A percentile compares a stretch with the other conserved stretches of the same genome.
phyloP scores from a whole-genome alignment of 1,140 invertebrate species.

The Drosophila pseudoananassae region DNA sequence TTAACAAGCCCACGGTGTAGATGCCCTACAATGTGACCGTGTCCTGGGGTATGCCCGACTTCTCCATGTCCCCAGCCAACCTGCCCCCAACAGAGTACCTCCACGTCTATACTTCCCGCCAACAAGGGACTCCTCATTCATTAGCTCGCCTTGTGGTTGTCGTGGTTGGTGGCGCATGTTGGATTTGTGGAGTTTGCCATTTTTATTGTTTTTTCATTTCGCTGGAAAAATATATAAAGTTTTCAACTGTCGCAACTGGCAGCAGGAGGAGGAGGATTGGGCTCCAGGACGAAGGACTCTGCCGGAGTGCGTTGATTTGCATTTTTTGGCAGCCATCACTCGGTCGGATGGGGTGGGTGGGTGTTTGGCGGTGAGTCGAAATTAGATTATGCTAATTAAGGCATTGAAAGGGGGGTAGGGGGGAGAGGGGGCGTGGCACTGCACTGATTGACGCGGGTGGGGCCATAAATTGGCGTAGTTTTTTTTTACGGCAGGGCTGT shows the following conservation, averaged over 20 bases:
- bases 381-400: constrained; percentile 84
- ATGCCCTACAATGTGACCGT: constrained; percentile 4
- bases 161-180: constrained; percentile 14
- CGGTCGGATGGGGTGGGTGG: neutral
- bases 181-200: constrained; percentile 38
- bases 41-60: constrained; percentile 4
- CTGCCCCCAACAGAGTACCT: neutral
- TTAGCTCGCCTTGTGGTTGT: constrained; percentile 37
- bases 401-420: constrained; percentile 23
- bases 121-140: neutral
- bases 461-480: constrained; percentile 59
- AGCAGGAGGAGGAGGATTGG: neutral
- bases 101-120: neutral
- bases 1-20: constrained; percentile 47
- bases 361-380: constrained; percentile 69
- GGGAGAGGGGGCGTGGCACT: constrained; percentile 7
- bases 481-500: constrained; percentile 38
- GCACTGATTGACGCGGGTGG: constrained; percentile 67
- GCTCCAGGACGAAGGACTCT: neutral
- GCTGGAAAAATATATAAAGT: constrained; percentile 79
- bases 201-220: constrained; percentile 84
- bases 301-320: constrained; percentile 54
- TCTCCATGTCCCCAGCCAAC: neutral
- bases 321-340: constrained; percentile 69
- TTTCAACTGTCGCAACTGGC: constrained; percentile 50